Evolutionary conservation across 2,888 invertebrate genomes (phyloP).

Genomic region (Drosophila tanythrix): DNA sequence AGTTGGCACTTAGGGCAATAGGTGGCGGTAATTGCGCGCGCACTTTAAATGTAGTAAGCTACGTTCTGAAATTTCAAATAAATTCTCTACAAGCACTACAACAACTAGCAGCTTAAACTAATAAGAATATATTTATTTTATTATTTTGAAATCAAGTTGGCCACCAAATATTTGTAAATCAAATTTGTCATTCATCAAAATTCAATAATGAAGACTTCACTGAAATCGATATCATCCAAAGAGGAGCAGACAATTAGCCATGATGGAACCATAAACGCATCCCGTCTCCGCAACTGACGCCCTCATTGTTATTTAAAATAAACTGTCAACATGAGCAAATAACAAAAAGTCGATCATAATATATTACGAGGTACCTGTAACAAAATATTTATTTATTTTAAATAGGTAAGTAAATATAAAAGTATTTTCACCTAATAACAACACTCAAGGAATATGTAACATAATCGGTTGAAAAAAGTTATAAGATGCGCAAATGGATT

Average conservation of each 20-base stretch:
- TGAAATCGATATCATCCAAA: neutral
- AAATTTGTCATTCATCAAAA: neutral
- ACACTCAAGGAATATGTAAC: neutral
- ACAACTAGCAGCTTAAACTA: neutral
- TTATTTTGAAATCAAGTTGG: neutral
- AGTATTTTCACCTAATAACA: neutral
- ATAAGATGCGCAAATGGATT: neutral
- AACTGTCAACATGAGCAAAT: neutral
- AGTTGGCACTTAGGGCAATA: conserved; percentile 24
- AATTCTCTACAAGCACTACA: neutral
- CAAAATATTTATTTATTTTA: neutral
- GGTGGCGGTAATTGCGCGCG: conserved; percentile 52
- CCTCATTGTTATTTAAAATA: neutral
- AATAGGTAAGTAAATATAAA: neutral
- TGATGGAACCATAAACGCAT: neutral
- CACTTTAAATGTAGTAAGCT: conserved; percentile 23
- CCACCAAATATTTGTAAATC: neutral
- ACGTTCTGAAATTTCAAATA: neutral
- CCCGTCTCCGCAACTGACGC: neutral
- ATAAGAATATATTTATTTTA: neutral
- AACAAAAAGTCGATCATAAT: neutral
- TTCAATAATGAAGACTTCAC: neutral
- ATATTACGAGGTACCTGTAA: neutral
- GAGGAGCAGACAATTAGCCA: neutral
- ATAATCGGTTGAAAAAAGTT: neutral